These are phyloP conservation scores for Columba livia DNA, from an alignment of 2,113 vertebrate species.

Conservation along the genomic window DNA sequence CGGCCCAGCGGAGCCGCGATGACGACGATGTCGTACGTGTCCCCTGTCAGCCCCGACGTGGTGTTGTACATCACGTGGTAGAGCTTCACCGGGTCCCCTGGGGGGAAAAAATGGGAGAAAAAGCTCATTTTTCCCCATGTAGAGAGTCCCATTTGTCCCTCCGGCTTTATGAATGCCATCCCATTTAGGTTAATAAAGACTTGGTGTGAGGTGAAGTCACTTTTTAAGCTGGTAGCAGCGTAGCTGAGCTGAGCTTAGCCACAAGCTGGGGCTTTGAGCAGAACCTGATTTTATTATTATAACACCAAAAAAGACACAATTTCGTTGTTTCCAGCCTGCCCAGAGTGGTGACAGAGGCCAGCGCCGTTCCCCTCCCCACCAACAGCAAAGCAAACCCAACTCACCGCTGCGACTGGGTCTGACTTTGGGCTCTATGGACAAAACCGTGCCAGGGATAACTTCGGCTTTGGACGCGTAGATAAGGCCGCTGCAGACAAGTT, in stretches of 20 bases:
- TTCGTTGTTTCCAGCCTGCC: neutral
- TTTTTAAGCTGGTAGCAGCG: neutral
- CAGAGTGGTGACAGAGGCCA: accelerated
- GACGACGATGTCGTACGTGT: slow-evolving; percentile 86
- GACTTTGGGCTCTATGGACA: slow-evolving; percentile 80
- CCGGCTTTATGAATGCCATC: neutral
- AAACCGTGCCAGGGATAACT: slow-evolving; percentile 82
- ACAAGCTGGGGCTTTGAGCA: neutral
- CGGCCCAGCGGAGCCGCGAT: slow-evolving; percentile 87
- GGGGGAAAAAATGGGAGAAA: neutral
- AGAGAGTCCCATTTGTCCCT: accelerated
- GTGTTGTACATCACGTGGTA: slow-evolving; percentile 74
- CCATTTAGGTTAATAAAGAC: accelerated
- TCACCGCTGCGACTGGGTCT: slow-evolving; percentile 79
- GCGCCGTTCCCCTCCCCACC: neutral
- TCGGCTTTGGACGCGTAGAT: slow-evolving; percentile 86
- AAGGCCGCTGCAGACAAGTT: slow-evolving; percentile 85
- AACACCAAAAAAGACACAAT: neutral
- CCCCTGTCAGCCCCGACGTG: slow-evolving; percentile 72
- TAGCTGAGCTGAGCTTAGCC: neutral
- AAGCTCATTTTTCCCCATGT: neutral
- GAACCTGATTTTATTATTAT: neutral
- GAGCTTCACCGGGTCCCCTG: neutral
- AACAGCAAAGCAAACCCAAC: neutral
- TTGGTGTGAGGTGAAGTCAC: neutral